Conservation (phyloP, 2,113 vertebrate species). For the Lycocorax pyrrhopterus region DNA sequence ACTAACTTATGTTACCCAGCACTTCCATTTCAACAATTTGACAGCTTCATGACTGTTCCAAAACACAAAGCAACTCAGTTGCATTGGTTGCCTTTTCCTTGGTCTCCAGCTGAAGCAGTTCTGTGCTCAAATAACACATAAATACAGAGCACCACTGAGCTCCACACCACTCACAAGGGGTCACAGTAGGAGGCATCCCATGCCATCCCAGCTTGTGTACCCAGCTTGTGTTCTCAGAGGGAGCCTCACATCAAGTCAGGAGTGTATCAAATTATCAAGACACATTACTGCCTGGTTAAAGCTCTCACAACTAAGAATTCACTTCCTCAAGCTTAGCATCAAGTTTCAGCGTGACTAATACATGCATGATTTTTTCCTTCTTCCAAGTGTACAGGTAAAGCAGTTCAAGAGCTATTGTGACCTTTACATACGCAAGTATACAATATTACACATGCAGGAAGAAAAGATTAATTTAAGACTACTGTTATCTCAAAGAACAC, state of each 20-base stretch:
- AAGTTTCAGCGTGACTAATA: background rate
- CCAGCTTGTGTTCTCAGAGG: background rate
- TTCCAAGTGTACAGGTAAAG: background rate
- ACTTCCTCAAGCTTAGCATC: background rate
- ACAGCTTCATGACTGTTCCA: background rate
- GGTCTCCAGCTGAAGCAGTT: background rate
- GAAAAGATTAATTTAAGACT: background rate
- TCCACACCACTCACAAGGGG: fast-evolving
- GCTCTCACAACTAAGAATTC: background rate
- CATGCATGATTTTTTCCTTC: background rate
- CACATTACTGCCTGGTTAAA: background rate
- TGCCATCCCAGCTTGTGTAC: background rate
- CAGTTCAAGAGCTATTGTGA: background rate
- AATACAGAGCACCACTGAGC: background rate
- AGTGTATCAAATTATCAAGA: background rate
- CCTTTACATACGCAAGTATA: background rate
- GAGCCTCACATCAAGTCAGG: background rate
- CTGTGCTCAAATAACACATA: background rate
- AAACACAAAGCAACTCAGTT: background rate
- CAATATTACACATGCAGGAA: background rate
- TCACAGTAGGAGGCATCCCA: background rate
- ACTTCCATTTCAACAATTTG: background rate
- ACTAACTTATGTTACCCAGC: background rate
- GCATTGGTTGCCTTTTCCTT: background rate
- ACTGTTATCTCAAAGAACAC: background rate